Base-by-base conservation (phyloP, 2,888 invertebrate genomes). In the Netelia inedita region DNA sequence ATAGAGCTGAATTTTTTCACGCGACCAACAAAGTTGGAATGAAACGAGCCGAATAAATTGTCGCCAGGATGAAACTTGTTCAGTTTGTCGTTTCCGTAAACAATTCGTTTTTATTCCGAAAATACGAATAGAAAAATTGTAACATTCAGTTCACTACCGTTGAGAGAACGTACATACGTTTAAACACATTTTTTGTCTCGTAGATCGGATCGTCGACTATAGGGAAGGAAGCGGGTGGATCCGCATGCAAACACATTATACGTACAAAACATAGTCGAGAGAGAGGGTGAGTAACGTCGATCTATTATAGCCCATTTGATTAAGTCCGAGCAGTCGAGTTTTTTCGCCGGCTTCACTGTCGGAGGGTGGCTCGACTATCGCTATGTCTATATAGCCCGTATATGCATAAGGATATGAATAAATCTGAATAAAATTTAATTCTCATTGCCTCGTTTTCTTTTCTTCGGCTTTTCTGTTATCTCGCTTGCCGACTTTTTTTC, bases 341-440 rank as follows among this genome's bases (percentile, higher is more conserved):
- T 43, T 16, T 16, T n/a, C 2, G 2, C 10, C 10, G 23, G 53
- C 55, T 55, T 2, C 41, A 71, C 46, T 46, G 14, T 10, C 65
- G 35, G 16, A 11, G 57, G 46, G 35, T 35, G 43, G 16, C 61
- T 73, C 57, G 41, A 21, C 57, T 19, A 73, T 61, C 61, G 23
- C 19, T 55, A 71, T 55, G 21, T 21, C 19, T 23, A n/a, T 23
- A 46, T 53, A 10, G 46, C 2, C 11, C 3, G 14, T 23, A 43
- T 59, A 11, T 50, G 16, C 50, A 41, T 57, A 41, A 35, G 50
- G 50, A 74, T 74, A 78, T 78, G 61, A 71, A 79, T 72, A 79
- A 73, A 72, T 72, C 53, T 73, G 66, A 79, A 72, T 72, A 65
- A 73, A 66, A 79, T 72, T 73, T 71, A 74, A 75, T 81, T 75